Base-by-base conservation (phyloP, 2,113 vertebrate species). In the Chiloscyllium plagiosum region DNA sequence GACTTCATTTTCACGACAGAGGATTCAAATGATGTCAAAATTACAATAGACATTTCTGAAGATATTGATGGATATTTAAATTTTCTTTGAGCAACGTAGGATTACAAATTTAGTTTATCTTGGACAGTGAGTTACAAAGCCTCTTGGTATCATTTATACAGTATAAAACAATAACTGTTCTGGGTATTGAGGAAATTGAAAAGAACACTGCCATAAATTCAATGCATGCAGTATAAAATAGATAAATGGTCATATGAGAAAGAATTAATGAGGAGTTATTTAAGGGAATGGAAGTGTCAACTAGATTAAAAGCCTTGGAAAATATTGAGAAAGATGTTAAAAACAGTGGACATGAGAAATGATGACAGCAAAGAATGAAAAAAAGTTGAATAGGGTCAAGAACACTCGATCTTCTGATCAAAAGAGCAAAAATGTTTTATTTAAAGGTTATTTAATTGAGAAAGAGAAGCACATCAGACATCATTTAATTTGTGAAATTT, bases 241-340 rank as follows among this genome's bases (percentile, higher is more conserved):
- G 89, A 93, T 93, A 66, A 66, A 93, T 93, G 89, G 37, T 37
- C 29, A 93, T 93, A 93, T 37, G 61, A n/a, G 89, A 66, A 68
- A 66, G 61, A 66, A 93, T n/a, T 93, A 93, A 93, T 93, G 89
- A 93, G 19, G 61, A 93, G 61, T 66, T 93, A 93, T 93, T 93
- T 93, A 93, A 93, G 29, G 89, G 61, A 93, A 66, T 93, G 61
- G 89, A 93, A 93, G 17, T 93, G 89, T 66, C 89, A 93, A 66
- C 66, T 66, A 93, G 89, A 93, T 93, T 93, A 66, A 93, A 93
- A 93, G 89, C 89, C 61, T 66, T 42, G n/a, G 61, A 93, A 93
- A 93, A 93, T 93, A 68, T 66, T 93, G 17, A 93, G 61, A 66
- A n/a, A n/a, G 56, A 20, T 7, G 37, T n/a, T 47, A 90, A 90